Conservation (phyloP, 2,888 invertebrate species). For the Hecatera dysodea region DNA sequence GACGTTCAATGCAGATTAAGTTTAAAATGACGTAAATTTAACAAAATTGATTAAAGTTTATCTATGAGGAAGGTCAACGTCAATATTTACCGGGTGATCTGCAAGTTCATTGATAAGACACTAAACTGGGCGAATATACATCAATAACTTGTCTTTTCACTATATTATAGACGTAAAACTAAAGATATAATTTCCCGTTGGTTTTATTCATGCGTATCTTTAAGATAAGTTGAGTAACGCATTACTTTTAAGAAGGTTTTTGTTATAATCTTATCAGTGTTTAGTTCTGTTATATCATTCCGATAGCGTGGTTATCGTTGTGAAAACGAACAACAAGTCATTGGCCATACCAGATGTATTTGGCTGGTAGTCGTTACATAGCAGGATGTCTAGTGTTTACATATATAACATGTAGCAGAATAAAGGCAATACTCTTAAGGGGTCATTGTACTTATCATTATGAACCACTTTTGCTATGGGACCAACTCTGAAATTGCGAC, state of each 20-base stretch:
- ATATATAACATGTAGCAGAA: too few species aligned
- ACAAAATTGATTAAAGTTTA: slow-evolving; percentile 50
- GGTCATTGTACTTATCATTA: too few species aligned
- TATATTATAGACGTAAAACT: slow-evolving; percentile 1
- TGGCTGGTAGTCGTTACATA: too few species aligned
- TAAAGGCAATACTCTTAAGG: too few species aligned
- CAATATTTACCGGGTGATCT: slow-evolving; percentile 26
- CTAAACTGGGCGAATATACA: slow-evolving; percentile 14
- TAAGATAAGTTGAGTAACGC: slow-evolving; percentile 12
- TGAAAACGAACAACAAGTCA: neutral
- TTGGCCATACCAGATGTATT: neutral
- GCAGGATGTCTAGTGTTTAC: neutral
- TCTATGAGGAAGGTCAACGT: slow-evolving; percentile 53
- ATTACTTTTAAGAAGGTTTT: slow-evolving; percentile 13
- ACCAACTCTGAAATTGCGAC: too few species aligned
- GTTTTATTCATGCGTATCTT: slow-evolving; percentile 13
- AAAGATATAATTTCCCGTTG: neutral
- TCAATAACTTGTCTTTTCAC: slow-evolving; percentile 2
- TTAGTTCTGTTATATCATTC: slow-evolving; percentile 16
- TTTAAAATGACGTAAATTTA: slow-evolving; percentile 31
- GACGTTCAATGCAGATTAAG: slow-evolving; percentile 25
- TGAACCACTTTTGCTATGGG: too few species aligned
- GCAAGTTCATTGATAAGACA: slow-evolving; percentile 9
- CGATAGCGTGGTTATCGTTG: slow-evolving; percentile 24
- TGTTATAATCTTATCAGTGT: slow-evolving; percentile 29